phyloP scores from a whole-genome alignment of 2,113 vertebrate genomes.

The Psittacula cyanocephala region DNA sequence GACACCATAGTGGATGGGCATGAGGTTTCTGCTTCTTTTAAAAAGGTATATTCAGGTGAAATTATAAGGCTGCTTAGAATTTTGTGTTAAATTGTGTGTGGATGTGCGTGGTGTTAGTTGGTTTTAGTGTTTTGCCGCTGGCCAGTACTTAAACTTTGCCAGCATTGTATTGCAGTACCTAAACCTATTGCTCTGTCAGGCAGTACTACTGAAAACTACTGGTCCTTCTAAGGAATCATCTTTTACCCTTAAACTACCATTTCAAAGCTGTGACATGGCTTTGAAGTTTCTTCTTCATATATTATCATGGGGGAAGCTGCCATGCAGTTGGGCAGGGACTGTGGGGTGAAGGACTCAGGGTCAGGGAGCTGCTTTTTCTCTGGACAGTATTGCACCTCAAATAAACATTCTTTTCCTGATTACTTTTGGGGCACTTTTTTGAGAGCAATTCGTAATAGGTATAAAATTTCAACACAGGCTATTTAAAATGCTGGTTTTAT shows the following conservation, averaged over 20 bases:
- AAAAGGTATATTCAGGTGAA: neutral
- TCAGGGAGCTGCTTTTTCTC: neutral
- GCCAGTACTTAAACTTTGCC: neutral
- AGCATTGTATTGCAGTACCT: neutral
- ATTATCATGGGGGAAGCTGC: neutral
- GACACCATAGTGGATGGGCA: neutral
- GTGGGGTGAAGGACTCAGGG: neutral
- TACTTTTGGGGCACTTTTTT: neutral
- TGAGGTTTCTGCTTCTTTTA: neutral
- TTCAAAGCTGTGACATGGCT: neutral
- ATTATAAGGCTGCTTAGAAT: neutral
- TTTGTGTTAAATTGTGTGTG: neutral
- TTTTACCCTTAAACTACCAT: neutral
- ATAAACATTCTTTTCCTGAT: neutral
- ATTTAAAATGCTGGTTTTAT: conserved; percentile 19
- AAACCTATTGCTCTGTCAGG: neutral
- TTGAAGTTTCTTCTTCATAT: conserved; percentile 18
- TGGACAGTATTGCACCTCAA: neutral
- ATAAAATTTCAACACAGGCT: neutral
- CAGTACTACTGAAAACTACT: neutral
- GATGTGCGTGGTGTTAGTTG: neutral
- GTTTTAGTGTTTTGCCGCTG: neutral
- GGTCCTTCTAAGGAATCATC: neutral
- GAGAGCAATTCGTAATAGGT: neutral
- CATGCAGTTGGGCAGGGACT: neutral